Evolutionary conservation across 2,888 invertebrate genomes (phyloP).

Genomic region (Melipona beecheii): DNA sequence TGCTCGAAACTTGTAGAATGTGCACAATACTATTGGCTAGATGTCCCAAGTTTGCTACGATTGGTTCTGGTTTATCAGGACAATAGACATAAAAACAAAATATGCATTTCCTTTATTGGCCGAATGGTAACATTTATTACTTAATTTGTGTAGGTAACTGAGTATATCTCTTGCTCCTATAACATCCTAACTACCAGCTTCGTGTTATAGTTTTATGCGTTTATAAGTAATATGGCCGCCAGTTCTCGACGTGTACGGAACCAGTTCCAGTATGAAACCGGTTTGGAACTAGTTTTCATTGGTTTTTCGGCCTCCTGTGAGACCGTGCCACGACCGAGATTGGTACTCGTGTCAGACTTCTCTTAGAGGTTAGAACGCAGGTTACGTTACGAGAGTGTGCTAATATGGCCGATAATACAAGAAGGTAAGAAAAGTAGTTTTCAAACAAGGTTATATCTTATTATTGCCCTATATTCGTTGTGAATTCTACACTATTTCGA

Average conservation of each 20-base stretch:
- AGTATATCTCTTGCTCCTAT: too few species aligned
- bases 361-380: conserved; percentile 50
- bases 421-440: conserved; percentile 60
- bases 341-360: conserved; percentile 57
- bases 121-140: too few species aligned
- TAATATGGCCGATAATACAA: conserved; percentile 57
- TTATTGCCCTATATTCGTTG: neutral
- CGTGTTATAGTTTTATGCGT: neutral
- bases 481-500: neutral
- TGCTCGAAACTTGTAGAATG: conserved; percentile 58
- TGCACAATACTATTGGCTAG: conserved; percentile 8
- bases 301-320: conserved; percentile 70
- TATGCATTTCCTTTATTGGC: too few species aligned
- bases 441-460: neutral
- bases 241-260: conserved; percentile 72
- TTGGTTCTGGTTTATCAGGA: too few species aligned
- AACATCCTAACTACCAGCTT: too few species aligned
- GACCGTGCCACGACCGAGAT: conserved; percentile 51
- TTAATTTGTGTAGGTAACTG: too few species aligned
- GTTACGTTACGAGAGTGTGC: conserved; percentile 30
- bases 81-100: too few species aligned
- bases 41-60: neutral
- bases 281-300: conserved; percentile 78
- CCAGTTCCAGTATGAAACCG: conserved; percentile 77
- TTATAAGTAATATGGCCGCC: conserved; percentile 70